phyloP scores from a whole-genome alignment of 2,797 vertebrate genomes.

The Crocidura indochinensis region DNA sequence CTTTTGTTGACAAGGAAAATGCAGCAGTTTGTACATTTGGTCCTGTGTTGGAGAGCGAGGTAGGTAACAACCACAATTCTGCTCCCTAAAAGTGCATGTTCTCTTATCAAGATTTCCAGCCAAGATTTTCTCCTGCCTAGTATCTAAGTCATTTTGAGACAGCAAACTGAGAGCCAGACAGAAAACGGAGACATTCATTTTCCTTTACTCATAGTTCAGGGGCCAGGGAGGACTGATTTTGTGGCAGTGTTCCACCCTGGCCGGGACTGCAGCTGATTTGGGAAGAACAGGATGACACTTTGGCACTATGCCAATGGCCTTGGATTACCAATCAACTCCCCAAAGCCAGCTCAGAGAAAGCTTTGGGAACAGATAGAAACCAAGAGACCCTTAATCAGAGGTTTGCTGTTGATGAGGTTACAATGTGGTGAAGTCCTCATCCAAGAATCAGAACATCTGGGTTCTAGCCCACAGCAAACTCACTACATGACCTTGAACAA shows the following conservation, averaged over 20 bases:
- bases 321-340: conserved; percentile 74
- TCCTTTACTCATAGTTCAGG: conserved; percentile 76
- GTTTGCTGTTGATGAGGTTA: conserved; percentile 68
- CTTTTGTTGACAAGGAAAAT: conserved; percentile 60
- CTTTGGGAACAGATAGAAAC: conserved; percentile 70
- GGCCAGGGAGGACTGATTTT: conserved; percentile 69
- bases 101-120: conserved; percentile 53
- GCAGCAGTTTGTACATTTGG: conserved; percentile 32
- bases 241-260: conserved; percentile 78
- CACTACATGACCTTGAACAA: conserved; percentile 70
- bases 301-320: conserved; percentile 67
- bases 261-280: conserved; percentile 68
- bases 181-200: conserved; percentile 81
- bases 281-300: conserved; percentile 77
- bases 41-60: not conserved
- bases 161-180: conserved; percentile 77
- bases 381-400: conserved; percentile 70
- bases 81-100: conserved; percentile 53
- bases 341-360: conserved; percentile 66
- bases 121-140: conserved; percentile 50
- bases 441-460: conserved; percentile 74
- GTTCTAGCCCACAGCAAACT: conserved; percentile 56
- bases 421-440: conserved; percentile 52
- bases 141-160: conserved; percentile 75
- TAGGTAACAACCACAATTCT: not conserved